These are phyloP conservation scores for Seriola dumerili DNA, from an alignment of 2,113 vertebrate genomes.

Conservation along the genomic window DNA sequence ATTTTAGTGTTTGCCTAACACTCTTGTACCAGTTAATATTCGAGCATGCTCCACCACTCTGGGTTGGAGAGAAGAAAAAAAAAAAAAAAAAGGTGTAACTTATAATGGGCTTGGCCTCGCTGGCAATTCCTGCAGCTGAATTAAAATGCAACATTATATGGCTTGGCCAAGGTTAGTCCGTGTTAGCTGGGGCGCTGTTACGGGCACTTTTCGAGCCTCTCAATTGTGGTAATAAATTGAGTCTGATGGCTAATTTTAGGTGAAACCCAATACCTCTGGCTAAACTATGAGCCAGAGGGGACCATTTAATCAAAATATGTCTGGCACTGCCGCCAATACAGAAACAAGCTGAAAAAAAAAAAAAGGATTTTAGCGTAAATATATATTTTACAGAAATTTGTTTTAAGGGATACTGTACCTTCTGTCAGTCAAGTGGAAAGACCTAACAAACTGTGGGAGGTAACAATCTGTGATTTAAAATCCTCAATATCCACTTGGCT, in stretches of 20 bases:
- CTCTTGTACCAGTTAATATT: slow-evolving; percentile 77
- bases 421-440: slow-evolving; percentile 55
- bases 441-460: slow-evolving; percentile 58
- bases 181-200: slow-evolving; percentile 77
- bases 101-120: slow-evolving; percentile 75
- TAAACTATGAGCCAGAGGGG: slow-evolving; percentile 84
- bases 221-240: slow-evolving; percentile 87
- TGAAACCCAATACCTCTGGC: slow-evolving; percentile 83
- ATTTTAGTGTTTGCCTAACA: slow-evolving; percentile 84
- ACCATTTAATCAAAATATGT: slow-evolving; percentile 87
- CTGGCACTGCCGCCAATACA: slow-evolving; percentile 79
- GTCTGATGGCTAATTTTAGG: slow-evolving; percentile 89
- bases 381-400: slow-evolving; percentile 64
- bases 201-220: slow-evolving; percentile 79
- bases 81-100: slow-evolving; percentile 73
- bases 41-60: slow-evolving; percentile 56
- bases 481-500: slow-evolving; percentile 25
- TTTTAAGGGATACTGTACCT: slow-evolving; percentile 63
- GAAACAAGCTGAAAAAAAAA: slow-evolving; percentile 64
- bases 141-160: slow-evolving; percentile 86
- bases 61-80: slow-evolving; percentile 1
- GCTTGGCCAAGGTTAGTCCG: slow-evolving; percentile 74
- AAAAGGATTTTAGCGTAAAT: slow-evolving; percentile 65
- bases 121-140: slow-evolving; percentile 77
- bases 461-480: slow-evolving; percentile 48